phyloP scores from a whole-genome alignment of 2,888 invertebrate genomes.

The Arrhopalites spinosus region DNA sequence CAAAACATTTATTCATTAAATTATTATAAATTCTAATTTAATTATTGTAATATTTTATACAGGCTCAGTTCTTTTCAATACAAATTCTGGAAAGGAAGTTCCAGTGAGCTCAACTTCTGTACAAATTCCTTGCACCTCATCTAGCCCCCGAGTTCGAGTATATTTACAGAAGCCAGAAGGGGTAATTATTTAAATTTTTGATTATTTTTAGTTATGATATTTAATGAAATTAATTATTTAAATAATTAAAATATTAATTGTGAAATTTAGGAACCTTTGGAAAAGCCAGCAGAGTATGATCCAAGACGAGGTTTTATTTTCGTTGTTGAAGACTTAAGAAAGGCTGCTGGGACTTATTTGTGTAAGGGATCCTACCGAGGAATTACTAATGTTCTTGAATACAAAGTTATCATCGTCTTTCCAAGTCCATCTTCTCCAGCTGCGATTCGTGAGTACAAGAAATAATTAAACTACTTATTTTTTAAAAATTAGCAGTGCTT shows the following conservation, averaged over 20 bases:
- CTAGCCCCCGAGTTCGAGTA: slow-evolving; percentile 47
- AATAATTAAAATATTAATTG: background rate
- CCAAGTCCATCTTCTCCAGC: background rate
- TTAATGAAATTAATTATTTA: too few relatives aligned
- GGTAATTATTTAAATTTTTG: slow-evolving; percentile 37
- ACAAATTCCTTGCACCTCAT: slow-evolving; percentile 52
- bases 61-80: slow-evolving; percentile 49
- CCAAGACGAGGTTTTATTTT: slow-evolving; percentile 29
- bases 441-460: background rate
- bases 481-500: background rate
- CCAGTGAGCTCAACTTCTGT: slow-evolving; percentile 46
- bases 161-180: slow-evolving; percentile 47
- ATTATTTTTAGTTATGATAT: too few relatives aligned
- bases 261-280: slow-evolving; percentile 16
- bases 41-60: background rate
- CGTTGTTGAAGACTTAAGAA: slow-evolving; percentile 5
- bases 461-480: background rate
- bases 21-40: slow-evolving; percentile 2
- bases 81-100: slow-evolving; percentile 43
- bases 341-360: slow-evolving; percentile 21
- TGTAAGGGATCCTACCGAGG: slow-evolving; percentile 27
- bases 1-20: background rate
- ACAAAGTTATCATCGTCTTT: background rate
- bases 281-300: slow-evolving; percentile 17
- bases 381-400: slow-evolving; percentile 25